These are phyloP conservation scores for Meteorus sp. DNA, from an alignment of 1,140 invertebrate species.

Conservation along the genomic window DNA sequence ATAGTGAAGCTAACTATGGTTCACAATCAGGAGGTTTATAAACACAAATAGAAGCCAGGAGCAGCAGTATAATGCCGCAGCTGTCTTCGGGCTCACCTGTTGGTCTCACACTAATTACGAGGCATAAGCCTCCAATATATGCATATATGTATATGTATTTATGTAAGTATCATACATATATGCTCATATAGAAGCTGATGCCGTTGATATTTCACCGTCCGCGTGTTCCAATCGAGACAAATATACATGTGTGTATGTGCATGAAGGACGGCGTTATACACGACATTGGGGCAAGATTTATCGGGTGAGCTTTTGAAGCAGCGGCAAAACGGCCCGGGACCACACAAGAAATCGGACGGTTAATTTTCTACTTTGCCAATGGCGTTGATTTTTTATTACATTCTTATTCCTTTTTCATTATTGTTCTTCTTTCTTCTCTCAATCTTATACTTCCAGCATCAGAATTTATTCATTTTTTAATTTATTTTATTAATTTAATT, in stretches of 20 bases:
- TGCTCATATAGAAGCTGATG: no score
- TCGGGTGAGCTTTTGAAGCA: constrained; percentile 15
- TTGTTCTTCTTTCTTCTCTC: neutral
- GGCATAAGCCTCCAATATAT: constrained; percentile 25
- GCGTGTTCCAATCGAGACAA: neutral
- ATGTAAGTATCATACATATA: no score
- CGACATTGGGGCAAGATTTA: constrained; percentile 26
- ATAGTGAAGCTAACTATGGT: no score
- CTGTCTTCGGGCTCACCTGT: constrained; percentile 34
- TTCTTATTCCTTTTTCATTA: neutral
- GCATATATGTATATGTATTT: neutral
- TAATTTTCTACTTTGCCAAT: neutral
- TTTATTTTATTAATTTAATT: no score
- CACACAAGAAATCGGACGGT: constrained; percentile 23
- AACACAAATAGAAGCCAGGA: neutral
- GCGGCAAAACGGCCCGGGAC: constrained; percentile 1
- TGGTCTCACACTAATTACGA: constrained; percentile 37
- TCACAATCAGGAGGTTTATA: neutral
- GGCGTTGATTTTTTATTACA: neutral
- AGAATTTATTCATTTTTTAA: no score
- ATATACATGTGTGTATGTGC: constrained; percentile 3
- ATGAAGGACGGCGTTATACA: constrained; percentile 12
- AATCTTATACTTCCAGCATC: no score
- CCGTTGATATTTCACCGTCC: no score
- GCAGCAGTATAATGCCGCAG: constrained; percentile 23